Percentiles rank a stretch among this genome's conserved stretches.
Conservation (phyloP, 1,140 invertebrate genomes). For the Drosophila seguyi region DNA sequence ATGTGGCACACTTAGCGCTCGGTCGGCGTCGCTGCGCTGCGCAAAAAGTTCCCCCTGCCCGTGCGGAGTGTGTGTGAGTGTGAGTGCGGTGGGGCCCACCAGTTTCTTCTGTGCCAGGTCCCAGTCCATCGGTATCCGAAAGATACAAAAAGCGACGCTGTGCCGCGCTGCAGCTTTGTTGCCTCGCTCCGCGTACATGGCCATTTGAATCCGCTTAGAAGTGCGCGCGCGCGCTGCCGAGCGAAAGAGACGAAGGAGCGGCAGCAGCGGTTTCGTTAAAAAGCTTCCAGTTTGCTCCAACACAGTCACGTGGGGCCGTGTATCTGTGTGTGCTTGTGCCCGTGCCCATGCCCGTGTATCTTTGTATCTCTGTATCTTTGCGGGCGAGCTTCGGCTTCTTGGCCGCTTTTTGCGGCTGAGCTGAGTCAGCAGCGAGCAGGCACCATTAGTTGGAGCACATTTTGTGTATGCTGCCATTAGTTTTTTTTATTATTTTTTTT, state of each 20-base stretch:
- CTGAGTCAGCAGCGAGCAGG: slow-evolving; percentile 73
- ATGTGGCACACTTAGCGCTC: slow-evolving; percentile 77
- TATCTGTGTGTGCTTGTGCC: slow-evolving; percentile 40
- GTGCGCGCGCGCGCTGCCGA: slow-evolving; percentile 61
- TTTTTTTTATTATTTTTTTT: slow-evolving; percentile 30
- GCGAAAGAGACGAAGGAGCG: slow-evolving; percentile 23
- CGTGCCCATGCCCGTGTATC: slow-evolving; percentile 33
- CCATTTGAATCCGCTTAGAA: slow-evolving; percentile 78
- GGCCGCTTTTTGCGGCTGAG: slow-evolving; percentile 37
- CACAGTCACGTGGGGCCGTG: slow-evolving; percentile 63
- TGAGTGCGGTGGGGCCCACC: slow-evolving; percentile 17
- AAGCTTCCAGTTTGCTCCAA: slow-evolving; percentile 55
- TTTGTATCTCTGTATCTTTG: slow-evolving; percentile 47
- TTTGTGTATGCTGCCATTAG: slow-evolving; percentile 68
- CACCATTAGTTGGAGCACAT: slow-evolving; percentile 75
- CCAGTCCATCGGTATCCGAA: slow-evolving; percentile 51
- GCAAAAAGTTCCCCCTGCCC: slow-evolving; percentile 65
- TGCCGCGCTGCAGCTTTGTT: slow-evolving; percentile 50
- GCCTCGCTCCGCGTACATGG: slow-evolving; percentile 24
- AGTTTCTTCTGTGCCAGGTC: slow-evolving; percentile 12
- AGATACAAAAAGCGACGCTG: slow-evolving; percentile 70
- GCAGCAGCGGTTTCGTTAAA: slow-evolving; percentile 68
- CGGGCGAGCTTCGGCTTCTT: slow-evolving; percentile 38
- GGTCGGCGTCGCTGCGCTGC: slow-evolving; percentile 61
- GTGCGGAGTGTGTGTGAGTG: neutral